Percentiles rank a stretch among this genome's conserved stretches.
Evolutionary conservation across 2,797 vertebrate species (phyloP).

Genomic region (Neostethus bicornis): DNA sequence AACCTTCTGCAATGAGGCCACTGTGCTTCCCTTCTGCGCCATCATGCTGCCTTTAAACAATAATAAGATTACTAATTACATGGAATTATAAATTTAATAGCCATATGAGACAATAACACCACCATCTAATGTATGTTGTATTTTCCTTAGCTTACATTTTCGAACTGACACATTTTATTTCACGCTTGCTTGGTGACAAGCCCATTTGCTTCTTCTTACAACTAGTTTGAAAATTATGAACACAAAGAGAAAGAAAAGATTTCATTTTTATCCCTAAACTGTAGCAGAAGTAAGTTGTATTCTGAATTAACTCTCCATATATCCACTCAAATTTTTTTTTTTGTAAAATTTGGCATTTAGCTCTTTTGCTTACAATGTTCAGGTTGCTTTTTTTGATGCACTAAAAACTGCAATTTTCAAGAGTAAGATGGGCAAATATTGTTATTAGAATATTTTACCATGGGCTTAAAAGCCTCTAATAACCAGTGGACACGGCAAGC

Average conservation of each 20-base stretch:
- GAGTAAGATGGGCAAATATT: slow-evolving; percentile 16
- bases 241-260: not conserved
- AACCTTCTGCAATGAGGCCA: too few relatives aligned
- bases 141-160: not conserved
- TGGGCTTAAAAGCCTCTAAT: slow-evolving; percentile 10
- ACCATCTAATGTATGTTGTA: not conserved
- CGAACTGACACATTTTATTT: not conserved
- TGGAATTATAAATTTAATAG: too few relatives aligned
- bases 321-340: too few relatives aligned
- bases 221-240: not conserved
- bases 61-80: too few relatives aligned
- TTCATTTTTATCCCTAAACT: too few relatives aligned
- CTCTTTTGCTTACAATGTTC: too few relatives aligned
- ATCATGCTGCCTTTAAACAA: too few relatives aligned
- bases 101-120: too few relatives aligned
- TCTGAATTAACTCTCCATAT: too few relatives aligned
- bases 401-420: not conserved
- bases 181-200: slow-evolving; percentile 7
- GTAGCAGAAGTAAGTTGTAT: not conserved
- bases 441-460: not conserved
- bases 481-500: not conserved
- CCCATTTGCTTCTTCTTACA: not conserved
- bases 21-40: too few relatives aligned
- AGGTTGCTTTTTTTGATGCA: slow-evolving; percentile 2
- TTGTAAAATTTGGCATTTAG: too few relatives aligned